These are phyloP conservation scores for Oxyura jamaicensis DNA, from an alignment of 2,113 vertebrate species.

Conservation along the genomic window DNA sequence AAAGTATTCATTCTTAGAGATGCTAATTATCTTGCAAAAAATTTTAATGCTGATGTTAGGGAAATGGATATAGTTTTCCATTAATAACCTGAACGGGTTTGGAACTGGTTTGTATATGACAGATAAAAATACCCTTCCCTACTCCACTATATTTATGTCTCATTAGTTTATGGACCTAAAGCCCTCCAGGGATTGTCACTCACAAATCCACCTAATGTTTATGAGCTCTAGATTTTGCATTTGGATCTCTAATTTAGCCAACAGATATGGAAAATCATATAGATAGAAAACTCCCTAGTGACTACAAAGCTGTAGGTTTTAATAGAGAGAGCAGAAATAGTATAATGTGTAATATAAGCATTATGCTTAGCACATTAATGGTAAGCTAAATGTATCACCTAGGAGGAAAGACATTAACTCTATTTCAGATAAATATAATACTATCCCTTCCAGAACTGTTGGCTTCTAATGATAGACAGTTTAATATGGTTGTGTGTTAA, in stretches of 20 bases:
- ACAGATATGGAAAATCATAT: slow-evolving; percentile 56
- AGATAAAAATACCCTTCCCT: slow-evolving; percentile 66
- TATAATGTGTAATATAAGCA: slow-evolving; percentile 56
- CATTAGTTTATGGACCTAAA: slow-evolving; percentile 70
- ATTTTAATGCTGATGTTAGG: slow-evolving; percentile 8
- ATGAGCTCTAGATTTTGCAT: slow-evolving; percentile 68
- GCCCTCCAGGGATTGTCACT: slow-evolving; percentile 75
- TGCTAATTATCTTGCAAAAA: slow-evolving; percentile 2
- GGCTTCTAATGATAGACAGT: neutral
- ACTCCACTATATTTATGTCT: slow-evolving; percentile 68
- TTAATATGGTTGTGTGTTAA: neutral
- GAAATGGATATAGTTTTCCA: slow-evolving; percentile 21
- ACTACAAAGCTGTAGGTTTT: slow-evolving; percentile 62
- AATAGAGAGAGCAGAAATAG: slow-evolving; percentile 62
- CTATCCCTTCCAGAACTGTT: neutral
- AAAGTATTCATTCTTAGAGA: neutral
- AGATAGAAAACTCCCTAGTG: slow-evolving; percentile 63
- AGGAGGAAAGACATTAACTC: neutral
- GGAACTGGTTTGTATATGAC: slow-evolving; percentile 52
- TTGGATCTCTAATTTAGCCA: slow-evolving; percentile 70
- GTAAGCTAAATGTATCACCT: neutral
- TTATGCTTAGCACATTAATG: slow-evolving; percentile 42
- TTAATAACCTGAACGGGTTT: slow-evolving; percentile 59
- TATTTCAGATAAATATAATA: neutral
- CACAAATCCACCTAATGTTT: slow-evolving; percentile 70